These are phyloP conservation scores for Microtus ochrogaster DNA, from an alignment of 2,113 vertebrate species.

Conservation along the genomic window DNA sequence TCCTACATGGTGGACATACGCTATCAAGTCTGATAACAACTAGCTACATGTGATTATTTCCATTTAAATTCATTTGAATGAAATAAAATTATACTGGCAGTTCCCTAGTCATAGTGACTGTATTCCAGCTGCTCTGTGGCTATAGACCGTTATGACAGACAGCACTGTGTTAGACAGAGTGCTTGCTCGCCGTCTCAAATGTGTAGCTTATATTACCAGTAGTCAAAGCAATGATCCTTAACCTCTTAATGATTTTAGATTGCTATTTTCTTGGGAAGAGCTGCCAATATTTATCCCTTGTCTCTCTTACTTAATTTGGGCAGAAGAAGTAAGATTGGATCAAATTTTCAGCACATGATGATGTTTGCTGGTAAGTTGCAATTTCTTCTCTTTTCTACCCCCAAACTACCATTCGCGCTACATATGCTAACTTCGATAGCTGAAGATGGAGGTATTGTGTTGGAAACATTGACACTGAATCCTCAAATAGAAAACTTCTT, in stretches of 20 bases:
- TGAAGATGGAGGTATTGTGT: neutral
- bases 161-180: neutral
- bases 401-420: neutral
- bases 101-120: neutral
- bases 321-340: slow-evolving; percentile 95
- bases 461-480: slow-evolving; percentile 4
- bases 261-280: slow-evolving; percentile 97
- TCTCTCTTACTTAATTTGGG: slow-evolving; percentile 98
- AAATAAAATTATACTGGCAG: slow-evolving; percentile 3
- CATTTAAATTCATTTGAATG: slow-evolving; percentile 33
- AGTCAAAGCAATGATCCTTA: slow-evolving; percentile 85
- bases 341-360: slow-evolving; percentile 99
- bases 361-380: slow-evolving; percentile 96
- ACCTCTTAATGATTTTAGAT: slow-evolving; percentile 87
- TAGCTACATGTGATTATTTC: neutral
- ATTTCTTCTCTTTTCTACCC: neutral
- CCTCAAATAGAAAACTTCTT: neutral
- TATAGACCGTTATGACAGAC: neutral
- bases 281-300: slow-evolving; percentile 99
- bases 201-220: slow-evolving; percentile 18
- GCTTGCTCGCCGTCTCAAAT: neutral
- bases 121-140: neutral
- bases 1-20: neutral
- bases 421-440: neutral
- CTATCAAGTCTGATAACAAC: neutral